Conservation (phyloP, 2,797 vertebrate species). For the Adrianichthys oophorus region DNA sequence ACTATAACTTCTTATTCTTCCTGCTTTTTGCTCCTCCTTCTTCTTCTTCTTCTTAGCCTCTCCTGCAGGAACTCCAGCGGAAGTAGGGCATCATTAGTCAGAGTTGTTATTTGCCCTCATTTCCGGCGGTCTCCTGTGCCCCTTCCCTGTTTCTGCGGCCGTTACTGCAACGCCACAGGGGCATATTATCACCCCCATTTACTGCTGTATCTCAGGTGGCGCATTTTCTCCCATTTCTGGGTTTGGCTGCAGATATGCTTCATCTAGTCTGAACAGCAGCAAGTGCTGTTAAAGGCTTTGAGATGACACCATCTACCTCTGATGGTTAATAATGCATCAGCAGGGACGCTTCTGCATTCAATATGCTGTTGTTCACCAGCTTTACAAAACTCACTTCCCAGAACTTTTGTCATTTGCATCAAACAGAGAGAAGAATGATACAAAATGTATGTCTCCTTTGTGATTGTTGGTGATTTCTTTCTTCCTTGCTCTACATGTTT, state of each 20-base stretch:
- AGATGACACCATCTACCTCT: slow-evolving; percentile 1
- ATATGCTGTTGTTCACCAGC: slow-evolving; percentile 16
- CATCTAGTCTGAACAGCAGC: slow-evolving; percentile 1
- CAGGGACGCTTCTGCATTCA: slow-evolving; percentile 24
- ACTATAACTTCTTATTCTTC: too few species aligned
- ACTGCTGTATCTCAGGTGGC: slow-evolving; percentile 28
- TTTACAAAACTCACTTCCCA: slow-evolving; percentile 47
- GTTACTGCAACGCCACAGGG: too few species aligned
- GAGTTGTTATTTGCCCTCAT: too few species aligned
- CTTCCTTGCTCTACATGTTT: slow-evolving; percentile 61
- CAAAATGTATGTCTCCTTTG: slow-evolving; percentile 71
- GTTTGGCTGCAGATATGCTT: slow-evolving; percentile 1
- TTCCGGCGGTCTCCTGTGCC: too few species aligned
- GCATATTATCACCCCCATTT: too few species aligned
- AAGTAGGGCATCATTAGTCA: too few species aligned
- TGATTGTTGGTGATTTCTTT: slow-evolving; percentile 67
- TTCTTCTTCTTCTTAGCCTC: too few species aligned
- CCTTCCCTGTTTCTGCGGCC: too few species aligned
- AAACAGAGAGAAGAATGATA: slow-evolving; percentile 50
- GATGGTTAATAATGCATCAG: slow-evolving; percentile 17
- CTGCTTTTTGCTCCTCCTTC: too few species aligned
- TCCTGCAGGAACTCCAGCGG: too few species aligned
- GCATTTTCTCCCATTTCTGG: slow-evolving; percentile 33
- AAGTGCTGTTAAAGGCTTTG: slow-evolving; percentile 18
- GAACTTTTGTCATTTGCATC: slow-evolving; percentile 45